Conservation (phyloP, 2,113 vertebrate genomes). For the Chaenogobius annularis region DNA sequence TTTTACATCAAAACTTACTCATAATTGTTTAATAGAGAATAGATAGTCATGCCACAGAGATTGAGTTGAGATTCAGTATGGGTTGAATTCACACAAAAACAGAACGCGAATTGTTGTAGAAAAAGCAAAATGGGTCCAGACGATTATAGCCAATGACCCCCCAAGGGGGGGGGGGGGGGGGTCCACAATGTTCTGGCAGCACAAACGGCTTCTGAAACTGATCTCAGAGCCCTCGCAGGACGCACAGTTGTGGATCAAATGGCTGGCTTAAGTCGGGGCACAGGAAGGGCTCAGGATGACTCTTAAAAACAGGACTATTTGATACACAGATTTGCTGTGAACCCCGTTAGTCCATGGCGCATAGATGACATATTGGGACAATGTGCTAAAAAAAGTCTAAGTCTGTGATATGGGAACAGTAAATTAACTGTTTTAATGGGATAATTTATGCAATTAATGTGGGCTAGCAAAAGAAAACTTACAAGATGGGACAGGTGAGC, state of each 20-base stretch:
- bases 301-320: no score
- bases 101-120: conserved; percentile 34
- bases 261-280: background rate
- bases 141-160: conserved; percentile 60
- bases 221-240: conserved; percentile 21
- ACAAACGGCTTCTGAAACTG: conserved; percentile 52
- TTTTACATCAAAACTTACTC: background rate
- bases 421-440: no score
- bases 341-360: background rate
- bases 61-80: conserved; percentile 29
- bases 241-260: background rate
- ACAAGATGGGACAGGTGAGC: no score
- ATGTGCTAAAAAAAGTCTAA: background rate
- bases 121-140: conserved; percentile 27
- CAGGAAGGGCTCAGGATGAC: background rate
- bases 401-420: no score
- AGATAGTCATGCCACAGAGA: conserved; percentile 13
- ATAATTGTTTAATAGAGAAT: no score
- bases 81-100: conserved; percentile 56
- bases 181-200: conserved; percentile 52
- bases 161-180: no score
- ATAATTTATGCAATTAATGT: no score
- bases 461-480: no score
- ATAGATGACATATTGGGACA: background rate
- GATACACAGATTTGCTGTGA: no score